A percentile compares a stretch with the other conserved stretches of the same genome.
Evolutionary conservation across 2,888 invertebrate species (phyloP).

Genomic region (Merodon equestris): DNA sequence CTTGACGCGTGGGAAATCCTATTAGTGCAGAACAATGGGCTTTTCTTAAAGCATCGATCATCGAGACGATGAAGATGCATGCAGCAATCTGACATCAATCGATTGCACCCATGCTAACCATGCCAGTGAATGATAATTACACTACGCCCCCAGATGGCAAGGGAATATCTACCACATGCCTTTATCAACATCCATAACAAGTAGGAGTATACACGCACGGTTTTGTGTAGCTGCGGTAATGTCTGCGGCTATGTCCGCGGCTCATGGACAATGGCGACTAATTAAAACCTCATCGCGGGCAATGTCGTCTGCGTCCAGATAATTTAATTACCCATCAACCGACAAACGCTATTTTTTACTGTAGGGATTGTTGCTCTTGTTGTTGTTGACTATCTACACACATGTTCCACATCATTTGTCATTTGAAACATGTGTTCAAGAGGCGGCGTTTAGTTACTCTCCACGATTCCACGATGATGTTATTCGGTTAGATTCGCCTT

Average conservation of each 20-base stretch:
- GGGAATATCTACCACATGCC: constrained; percentile 20
- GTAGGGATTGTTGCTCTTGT: constrained; percentile 25
- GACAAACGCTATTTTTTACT: constrained; percentile 4
- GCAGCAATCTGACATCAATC: constrained; percentile 35
- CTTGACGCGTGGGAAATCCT: no score
- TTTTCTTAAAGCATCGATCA: no score
- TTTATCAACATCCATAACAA: not conserved
- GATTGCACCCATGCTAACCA: constrained; percentile 19
- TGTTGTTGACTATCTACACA: constrained; percentile 34
- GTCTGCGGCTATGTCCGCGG: no score
- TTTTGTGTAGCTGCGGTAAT: no score
- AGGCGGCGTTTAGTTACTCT: constrained; percentile 3
- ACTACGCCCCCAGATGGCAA: constrained; percentile 18
- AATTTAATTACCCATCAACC: constrained; percentile 61
- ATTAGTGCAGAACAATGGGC: no score
- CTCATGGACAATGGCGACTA: constrained; percentile 44
- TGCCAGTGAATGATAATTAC: constrained; percentile 7
- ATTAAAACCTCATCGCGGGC: constrained; percentile 59
- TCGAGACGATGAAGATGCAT: no score
- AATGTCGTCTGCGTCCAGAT: constrained; percentile 39
- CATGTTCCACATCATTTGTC: constrained; percentile 65
- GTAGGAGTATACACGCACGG: no score
- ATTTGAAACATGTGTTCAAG: constrained; percentile 63
- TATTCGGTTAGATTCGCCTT: constrained; percentile 7
- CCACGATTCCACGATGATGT: constrained; percentile 8